A percentile compares a stretch with the other conserved stretches of the same genome.
These are phyloP conservation scores for Augiades crinisus DNA, from an alignment of 2,888 invertebrate species.

Conservation along the genomic window DNA sequence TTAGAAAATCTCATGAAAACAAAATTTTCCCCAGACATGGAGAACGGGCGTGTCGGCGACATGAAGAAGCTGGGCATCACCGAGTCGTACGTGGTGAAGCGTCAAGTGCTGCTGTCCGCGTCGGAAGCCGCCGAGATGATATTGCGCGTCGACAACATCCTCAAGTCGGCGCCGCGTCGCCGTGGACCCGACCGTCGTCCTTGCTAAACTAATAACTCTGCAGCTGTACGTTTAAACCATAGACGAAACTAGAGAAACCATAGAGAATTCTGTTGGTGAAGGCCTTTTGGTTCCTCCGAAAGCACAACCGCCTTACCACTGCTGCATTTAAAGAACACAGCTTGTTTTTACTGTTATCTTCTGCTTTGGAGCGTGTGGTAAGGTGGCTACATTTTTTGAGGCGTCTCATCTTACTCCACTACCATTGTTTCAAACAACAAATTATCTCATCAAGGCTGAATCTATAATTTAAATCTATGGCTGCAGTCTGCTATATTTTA, in stretches of 20 bases:
- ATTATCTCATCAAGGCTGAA: neutral
- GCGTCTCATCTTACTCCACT: too few species aligned
- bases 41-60: constrained; percentile 91
- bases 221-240: too few species aligned
- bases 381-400: too few species aligned
- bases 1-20: too few species aligned
- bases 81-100: constrained; percentile 98
- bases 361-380: too few species aligned
- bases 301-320: too few species aligned
- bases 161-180: constrained; percentile 94
- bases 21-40: constrained; percentile 87
- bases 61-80: constrained; percentile 96
- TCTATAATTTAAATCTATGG: neutral
- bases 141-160: constrained; percentile 97
- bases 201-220: constrained; percentile 79
- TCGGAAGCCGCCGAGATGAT: constrained; percentile 99
- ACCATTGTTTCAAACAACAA: too few species aligned
- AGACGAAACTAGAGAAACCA: too few species aligned
- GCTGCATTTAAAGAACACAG: too few species aligned
- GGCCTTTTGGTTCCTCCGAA: too few species aligned
- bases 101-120: constrained; percentile 96
- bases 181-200: constrained; percentile 93
- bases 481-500: neutral
- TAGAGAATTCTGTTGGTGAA: too few species aligned
- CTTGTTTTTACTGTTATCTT: too few species aligned